Evolutionary conservation across 1,140 invertebrate genomes (phyloP), one percentile per base, ranked within the genome.

Genomic region (Nebria ingens): DNA sequence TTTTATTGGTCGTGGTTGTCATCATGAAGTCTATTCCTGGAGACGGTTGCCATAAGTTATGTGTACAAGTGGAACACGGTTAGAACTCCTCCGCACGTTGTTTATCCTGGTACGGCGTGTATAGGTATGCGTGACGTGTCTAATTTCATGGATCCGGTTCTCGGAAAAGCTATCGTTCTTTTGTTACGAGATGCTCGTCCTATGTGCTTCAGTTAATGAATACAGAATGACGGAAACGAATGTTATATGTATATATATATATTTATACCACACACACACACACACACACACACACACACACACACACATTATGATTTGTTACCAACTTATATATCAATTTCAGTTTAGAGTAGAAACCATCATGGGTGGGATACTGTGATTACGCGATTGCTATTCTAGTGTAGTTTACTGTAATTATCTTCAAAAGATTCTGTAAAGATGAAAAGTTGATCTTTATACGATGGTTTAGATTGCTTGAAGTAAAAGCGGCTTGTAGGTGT

Each of bases 1-100:
- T 45, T 45, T 45, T 45, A 45, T 45, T 45, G 40, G 40, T 45
- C 40, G 15, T 45, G 40, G 40, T 17, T 45, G 40, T 45, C 40
- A 45, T 45, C 40, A 17, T 45, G 9, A 45, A 17, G 40, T 45
- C 40, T 45, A 45, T 45, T 45, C 40, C 15, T 45, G 40, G 40
- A 45, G 40, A 45, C 40, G 40, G 9, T 9, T 17, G 40, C 40
- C 40, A 45, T 45, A 45, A 45, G 40, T 45, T 45, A 45, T 45
- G 15, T 45, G 40, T 45, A 17, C 40, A 45, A 45, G 40, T 45
- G 40, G 40, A 45, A 45, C 40, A 45, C 40, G 40, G 40, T 12
- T 4, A 6, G 9, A 3, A 12, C 40, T 45, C 17, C 25, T 29
- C 25, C 25, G 13, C 9, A 45, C 40, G 3, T 6, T 34, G 6